Evolutionary conservation across 2,888 invertebrate genomes (phyloP).

Genomic region (Aproaerema taeniolella): DNA sequence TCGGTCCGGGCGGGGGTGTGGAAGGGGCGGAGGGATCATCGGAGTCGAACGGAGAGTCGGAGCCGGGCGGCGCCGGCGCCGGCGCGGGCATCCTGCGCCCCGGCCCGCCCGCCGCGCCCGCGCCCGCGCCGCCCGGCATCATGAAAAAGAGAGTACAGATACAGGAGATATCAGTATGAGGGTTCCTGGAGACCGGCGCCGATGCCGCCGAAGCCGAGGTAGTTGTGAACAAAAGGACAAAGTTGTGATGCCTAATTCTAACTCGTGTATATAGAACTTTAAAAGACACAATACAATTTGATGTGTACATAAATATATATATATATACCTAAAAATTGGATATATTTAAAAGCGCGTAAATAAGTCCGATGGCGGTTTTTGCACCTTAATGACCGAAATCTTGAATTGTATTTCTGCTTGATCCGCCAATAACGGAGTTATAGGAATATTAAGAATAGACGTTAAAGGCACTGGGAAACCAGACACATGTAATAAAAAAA

Average conservation of each 20-base stretch:
- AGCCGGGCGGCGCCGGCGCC: slow-evolving; percentile 58
- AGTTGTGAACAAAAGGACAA: slow-evolving; percentile 66
- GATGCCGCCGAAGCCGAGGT: slow-evolving; percentile 56
- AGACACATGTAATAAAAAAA: no score
- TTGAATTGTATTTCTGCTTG: no score
- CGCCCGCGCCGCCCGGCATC: slow-evolving; percentile 83
- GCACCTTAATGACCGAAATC: no score
- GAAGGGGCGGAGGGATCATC: slow-evolving; percentile 56
- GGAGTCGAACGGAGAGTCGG: slow-evolving; percentile 59
- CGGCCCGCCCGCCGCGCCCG: slow-evolving; percentile 51
- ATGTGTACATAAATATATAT: slow-evolving; percentile 23
- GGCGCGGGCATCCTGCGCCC: slow-evolving; percentile 65
- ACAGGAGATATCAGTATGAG: slow-evolving; percentile 94
- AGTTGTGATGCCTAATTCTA: slow-evolving; percentile 48
- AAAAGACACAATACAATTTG: slow-evolving; percentile 8
- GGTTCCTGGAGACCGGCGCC: slow-evolving; percentile 57
- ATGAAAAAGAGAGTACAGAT: slow-evolving; percentile 95
- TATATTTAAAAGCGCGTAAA: not conserved
- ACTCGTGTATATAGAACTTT: slow-evolving; percentile 32
- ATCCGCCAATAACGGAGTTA: no score
- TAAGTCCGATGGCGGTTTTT: slow-evolving; percentile 20
- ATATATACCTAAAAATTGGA: not conserved
- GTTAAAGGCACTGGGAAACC: no score
- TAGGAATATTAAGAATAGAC: no score
- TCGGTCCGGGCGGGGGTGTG: slow-evolving; percentile 53